A percentile compares a stretch with the other conserved stretches of the same genome.
These are phyloP conservation scores for Lomographa bimaculata DNA, from an alignment of 2,888 invertebrate genomes.

Conservation along the genomic window DNA sequence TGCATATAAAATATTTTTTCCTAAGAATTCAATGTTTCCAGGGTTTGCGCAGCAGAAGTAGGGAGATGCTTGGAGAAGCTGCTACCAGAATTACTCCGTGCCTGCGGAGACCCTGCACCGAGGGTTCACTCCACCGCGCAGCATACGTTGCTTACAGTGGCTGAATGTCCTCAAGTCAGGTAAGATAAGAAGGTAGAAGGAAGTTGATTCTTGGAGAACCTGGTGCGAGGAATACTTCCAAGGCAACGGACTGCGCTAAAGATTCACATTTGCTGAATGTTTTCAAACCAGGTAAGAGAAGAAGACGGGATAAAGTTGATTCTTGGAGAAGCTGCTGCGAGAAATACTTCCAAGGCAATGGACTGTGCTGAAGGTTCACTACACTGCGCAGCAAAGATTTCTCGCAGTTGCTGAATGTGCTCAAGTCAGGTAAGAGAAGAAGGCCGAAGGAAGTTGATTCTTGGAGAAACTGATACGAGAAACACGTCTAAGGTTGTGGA, in stretches of 20 bases:
- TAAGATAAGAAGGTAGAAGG: conserved; percentile 39
- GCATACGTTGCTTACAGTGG: conserved; percentile 93
- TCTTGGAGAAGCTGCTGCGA: too few species aligned
- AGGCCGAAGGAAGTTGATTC: conserved; percentile 92
- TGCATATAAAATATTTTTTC: not conserved
- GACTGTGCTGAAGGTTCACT: too few species aligned
- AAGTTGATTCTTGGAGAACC: too few species aligned
- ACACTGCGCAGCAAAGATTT: too few species aligned
- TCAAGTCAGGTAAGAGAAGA: too few species aligned
- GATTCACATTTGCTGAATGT: too few species aligned
- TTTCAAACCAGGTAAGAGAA: too few species aligned
- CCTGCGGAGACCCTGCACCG: conserved; percentile 94
- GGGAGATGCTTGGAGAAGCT: conserved; percentile 92
- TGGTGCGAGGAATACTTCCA: not conserved
- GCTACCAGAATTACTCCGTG: conserved; percentile 91
- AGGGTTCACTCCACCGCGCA: conserved; percentile 94
- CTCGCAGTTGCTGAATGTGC: too few species aligned
- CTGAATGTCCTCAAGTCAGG: conserved; percentile 91
- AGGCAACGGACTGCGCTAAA: too few species aligned
- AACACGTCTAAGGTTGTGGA: conserved; percentile 91
- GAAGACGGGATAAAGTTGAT: too few species aligned
- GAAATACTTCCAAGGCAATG: too few species aligned
- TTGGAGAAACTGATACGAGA: conserved; percentile 93
- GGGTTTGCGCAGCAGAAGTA: conserved; percentile 92
- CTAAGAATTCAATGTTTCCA: conserved; percentile 59